A percentile compares a stretch with the other conserved stretches of the same genome.
Evolutionary conservation across 2,888 invertebrate genomes (phyloP).

Genomic region (Lapara coniferarum): DNA sequence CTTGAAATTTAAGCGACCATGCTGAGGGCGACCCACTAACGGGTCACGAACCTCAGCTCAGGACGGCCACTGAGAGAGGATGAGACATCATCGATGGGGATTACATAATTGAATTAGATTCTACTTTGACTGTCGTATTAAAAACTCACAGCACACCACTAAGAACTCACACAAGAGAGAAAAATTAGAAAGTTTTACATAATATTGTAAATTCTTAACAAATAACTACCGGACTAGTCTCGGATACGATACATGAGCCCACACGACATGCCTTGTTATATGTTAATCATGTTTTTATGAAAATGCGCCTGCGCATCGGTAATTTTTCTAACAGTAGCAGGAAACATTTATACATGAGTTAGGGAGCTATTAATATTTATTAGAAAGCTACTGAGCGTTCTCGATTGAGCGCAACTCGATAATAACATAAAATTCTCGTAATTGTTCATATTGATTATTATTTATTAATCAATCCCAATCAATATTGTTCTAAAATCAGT

Average conservation of each 20-base stretch:
- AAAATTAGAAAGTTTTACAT: neutral
- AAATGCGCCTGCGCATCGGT: constrained; percentile 62
- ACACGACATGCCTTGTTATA: constrained; percentile 57
- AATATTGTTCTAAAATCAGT: too few relatives aligned
- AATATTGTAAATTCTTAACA: constrained; percentile 4
- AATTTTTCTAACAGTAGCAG: constrained; percentile 73
- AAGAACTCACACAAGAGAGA: neutral
- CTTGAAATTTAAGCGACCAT: too few relatives aligned
- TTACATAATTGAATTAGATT: too few relatives aligned
- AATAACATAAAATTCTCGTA: neutral
- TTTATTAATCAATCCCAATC: too few relatives aligned
- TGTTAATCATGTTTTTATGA: constrained; percentile 71
- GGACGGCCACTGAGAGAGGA: too few relatives aligned
- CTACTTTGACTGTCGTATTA: too few relatives aligned
- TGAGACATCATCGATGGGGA: too few relatives aligned
- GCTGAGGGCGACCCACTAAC: too few relatives aligned
- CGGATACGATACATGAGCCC: constrained; percentile 43
- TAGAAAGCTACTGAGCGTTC: constrained; percentile 44
- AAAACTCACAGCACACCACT: neutral
- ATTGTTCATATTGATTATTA: too few relatives aligned
- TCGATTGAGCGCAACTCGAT: constrained; percentile 25
- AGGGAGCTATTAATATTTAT: constrained; percentile 78
- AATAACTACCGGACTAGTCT: constrained; percentile 1
- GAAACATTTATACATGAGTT: constrained; percentile 74
- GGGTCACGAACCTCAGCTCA: too few relatives aligned